Evolutionary conservation across 1,140 invertebrate species (phyloP).

Genomic region (Drosophila pseudoananassae): DNA sequence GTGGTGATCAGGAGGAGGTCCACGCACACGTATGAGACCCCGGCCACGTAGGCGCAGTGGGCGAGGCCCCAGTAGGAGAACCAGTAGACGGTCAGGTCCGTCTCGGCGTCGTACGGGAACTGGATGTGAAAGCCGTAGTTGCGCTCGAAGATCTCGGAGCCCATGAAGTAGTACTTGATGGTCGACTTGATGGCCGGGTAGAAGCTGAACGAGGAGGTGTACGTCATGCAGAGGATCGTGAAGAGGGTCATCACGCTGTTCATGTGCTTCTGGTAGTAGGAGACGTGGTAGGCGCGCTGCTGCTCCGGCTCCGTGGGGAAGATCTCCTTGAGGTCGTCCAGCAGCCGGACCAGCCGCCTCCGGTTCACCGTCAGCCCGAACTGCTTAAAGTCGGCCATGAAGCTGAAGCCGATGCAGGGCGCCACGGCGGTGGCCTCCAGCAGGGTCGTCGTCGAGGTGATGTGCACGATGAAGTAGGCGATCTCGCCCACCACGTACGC

Average conservation of each 20-base stretch:
- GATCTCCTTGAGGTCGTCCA: constrained; percentile 59
- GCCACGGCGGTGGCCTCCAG: constrained; percentile 70
- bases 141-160: constrained; percentile 68
- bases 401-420: constrained; percentile 71
- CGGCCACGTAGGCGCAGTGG: constrained; percentile 74
- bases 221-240: constrained; percentile 69
- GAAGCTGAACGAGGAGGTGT: constrained; percentile 72
- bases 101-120: constrained; percentile 66
- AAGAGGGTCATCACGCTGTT: constrained; percentile 65
- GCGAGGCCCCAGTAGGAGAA: constrained; percentile 68
- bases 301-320: constrained; percentile 43
- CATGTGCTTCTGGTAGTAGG: constrained; percentile 63
- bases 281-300: constrained; percentile 51
- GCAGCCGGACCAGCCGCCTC: constrained; percentile 30
- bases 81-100: constrained; percentile 66
- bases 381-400: constrained; percentile 76
- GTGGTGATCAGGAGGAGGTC: constrained; percentile 64
- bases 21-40: constrained; percentile 70
- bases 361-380: constrained; percentile 64
- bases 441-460: constrained; percentile 62
- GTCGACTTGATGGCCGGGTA: constrained; percentile 71
- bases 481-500: constrained; percentile 69
- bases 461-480: constrained; percentile 69
- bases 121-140: constrained; percentile 68
- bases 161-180: constrained; percentile 63